These are phyloP conservation scores for Globodera rostochiensis DNA, from an alignment of 1,140 invertebrate species.

Conservation along the genomic window DNA sequence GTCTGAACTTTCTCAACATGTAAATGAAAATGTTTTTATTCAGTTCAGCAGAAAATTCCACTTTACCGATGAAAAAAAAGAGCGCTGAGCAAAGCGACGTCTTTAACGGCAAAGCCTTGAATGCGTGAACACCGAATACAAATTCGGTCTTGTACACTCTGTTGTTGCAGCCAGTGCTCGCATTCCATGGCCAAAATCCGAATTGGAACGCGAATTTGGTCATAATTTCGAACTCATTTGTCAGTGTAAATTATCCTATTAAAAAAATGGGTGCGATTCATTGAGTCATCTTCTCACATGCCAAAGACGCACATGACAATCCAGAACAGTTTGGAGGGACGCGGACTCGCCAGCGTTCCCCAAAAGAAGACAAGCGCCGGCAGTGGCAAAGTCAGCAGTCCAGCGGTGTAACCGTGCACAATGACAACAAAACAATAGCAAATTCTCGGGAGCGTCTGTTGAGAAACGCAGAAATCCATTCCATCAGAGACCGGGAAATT, in stretches of 20 bases:
- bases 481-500: conserved; percentile 40
- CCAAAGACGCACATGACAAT: conserved; percentile 72
- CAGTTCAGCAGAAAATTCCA: not conserved
- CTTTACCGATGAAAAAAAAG: conserved; percentile 85
- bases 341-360: conserved; percentile 92
- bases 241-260: conserved; percentile 94
- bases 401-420: conserved; percentile 81
- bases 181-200: conserved; percentile 83
- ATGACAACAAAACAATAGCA: conserved; percentile 94
- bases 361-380: conserved; percentile 95
- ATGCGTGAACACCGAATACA: conserved; percentile 88
- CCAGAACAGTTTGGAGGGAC: conserved; percentile 79
- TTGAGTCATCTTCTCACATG: too few relatives aligned
- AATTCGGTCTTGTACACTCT: conserved; percentile 75
- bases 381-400: conserved; percentile 76
- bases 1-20: conserved; percentile 68
- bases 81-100: conserved; percentile 83
- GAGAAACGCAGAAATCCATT: conserved; percentile 54
- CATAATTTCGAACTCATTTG: conserved; percentile 92
- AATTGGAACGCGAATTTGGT: conserved; percentile 98
- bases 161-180: conserved; percentile 31
- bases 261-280: conserved; percentile 74
- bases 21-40: conserved; percentile 67
- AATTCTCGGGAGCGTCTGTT: conserved; percentile 68
- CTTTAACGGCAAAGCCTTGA: conserved; percentile 82